Conservation (phyloP, 2,113 vertebrate genomes). For the Muntiacus muntjak region DNA sequence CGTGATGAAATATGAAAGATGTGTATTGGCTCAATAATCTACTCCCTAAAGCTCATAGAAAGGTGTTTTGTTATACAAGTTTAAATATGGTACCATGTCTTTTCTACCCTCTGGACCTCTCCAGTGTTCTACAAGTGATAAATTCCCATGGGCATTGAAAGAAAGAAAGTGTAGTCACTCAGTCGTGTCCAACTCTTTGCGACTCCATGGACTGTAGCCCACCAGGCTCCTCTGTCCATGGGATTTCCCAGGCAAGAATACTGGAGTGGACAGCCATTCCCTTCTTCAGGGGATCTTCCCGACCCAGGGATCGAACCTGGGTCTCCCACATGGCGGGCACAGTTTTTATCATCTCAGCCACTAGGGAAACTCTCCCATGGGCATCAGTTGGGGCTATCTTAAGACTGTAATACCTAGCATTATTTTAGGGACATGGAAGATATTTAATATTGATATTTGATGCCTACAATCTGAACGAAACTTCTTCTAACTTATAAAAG, state of each 20-base stretch:
- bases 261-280: background rate
- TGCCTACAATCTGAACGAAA: background rate
- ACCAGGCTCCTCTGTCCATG: background rate
- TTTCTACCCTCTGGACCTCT: background rate
- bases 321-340: background rate
- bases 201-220: background rate
- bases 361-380: background rate
- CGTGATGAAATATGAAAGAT: background rate
- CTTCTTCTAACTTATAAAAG: background rate
- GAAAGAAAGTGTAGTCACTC: background rate
- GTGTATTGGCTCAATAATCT: background rate
- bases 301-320: background rate
- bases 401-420: background rate
- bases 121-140: background rate
- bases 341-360: background rate
- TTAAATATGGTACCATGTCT: background rate
- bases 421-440: background rate
- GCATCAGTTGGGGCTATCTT: background rate
- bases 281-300: background rate
- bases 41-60: background rate
- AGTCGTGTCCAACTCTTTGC: background rate
- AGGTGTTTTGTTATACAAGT: background rate
- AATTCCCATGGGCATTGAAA: background rate
- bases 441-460: background rate
- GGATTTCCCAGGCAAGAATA: background rate